Percentiles rank a stretch among this genome's conserved stretches.
Evolutionary conservation across 1,140 invertebrate genomes (phyloP).

Genomic region (Epicauta chinensis): DNA sequence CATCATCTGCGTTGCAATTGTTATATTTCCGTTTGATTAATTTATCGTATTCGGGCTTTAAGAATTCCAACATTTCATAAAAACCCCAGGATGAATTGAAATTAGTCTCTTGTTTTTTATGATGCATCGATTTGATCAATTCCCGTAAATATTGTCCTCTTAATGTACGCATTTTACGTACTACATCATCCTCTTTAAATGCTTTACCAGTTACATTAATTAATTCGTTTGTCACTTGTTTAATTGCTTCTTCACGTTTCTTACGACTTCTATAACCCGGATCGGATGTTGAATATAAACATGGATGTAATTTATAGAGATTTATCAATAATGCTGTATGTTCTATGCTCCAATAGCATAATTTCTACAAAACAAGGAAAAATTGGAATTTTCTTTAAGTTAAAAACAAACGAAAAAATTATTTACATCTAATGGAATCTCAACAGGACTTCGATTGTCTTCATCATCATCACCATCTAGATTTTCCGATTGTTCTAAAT

Average conservation of each 20-base stretch:
- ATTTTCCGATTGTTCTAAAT: not conserved
- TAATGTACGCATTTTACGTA: slow-evolving; percentile 21
- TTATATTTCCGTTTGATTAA: slow-evolving; percentile 1
- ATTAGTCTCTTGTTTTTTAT: slow-evolving; percentile 6
- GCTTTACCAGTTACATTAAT: slow-evolving; percentile 10
- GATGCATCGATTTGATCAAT: slow-evolving; percentile 9
- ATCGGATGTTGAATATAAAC: not conserved
- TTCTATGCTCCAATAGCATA: not conserved
- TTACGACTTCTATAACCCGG: not conserved
- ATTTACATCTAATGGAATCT: no score
- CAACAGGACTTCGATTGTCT: no score
- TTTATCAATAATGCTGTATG: not conserved
- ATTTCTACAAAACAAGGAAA: not conserved
- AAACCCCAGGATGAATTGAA: slow-evolving; percentile 20
- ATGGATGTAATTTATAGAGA: not conserved
- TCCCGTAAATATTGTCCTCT: slow-evolving; percentile 23
- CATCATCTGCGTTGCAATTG: slow-evolving; percentile 2
- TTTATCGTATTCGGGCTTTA: slow-evolving; percentile 5
- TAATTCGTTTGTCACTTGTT: not conserved
- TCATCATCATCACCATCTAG: not conserved
- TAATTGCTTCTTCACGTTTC: not conserved
- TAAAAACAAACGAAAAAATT: not conserved
- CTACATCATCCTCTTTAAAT: slow-evolving; percentile 18
- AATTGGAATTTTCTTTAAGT: not conserved
- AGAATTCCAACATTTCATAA: slow-evolving; percentile 23